Percentiles rank a stretch among this genome's conserved stretches.
Evolutionary conservation across 2,797 vertebrate species (phyloP).

Genomic region (Poecilia picta): DNA sequence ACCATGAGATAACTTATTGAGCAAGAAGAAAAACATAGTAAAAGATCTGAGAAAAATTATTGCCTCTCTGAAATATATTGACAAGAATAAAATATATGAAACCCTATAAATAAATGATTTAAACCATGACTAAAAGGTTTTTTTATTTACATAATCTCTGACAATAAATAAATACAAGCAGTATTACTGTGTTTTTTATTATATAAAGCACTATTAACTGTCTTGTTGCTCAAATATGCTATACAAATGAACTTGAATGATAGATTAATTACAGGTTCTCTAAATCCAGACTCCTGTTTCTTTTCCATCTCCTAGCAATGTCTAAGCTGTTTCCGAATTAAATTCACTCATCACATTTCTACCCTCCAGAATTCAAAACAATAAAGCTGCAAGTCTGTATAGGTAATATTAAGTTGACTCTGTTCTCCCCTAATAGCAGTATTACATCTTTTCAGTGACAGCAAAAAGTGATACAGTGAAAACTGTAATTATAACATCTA

Average conservation of each 20-base stretch:
- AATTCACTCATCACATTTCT: constrained; percentile 10
- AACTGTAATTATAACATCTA: constrained; percentile 86
- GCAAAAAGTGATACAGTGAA: constrained; percentile 82
- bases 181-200: too few relatives aligned
- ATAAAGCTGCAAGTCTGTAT: constrained; percentile 52
- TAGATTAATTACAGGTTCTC: background rate
- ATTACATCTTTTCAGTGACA: constrained; percentile 79
- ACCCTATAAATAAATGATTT: background rate
- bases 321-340: background rate
- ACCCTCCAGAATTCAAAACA: constrained; percentile 34
- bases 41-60: background rate
- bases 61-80: background rate
- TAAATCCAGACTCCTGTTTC: background rate
- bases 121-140: background rate
- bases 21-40: background rate
- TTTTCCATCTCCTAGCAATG: background rate
- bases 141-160: background rate
- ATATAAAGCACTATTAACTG: too few relatives aligned
- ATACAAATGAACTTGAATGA: too few relatives aligned
- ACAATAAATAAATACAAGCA: background rate
- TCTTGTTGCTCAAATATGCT: too few relatives aligned
- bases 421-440: constrained; percentile 74
- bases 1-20: background rate
- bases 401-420: constrained; percentile 56
- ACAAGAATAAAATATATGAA: background rate